Evolutionary conservation across 2,113 vertebrate genomes (phyloP), one percentile per base, ranked within the genome.

Genomic region (Epinephelus fuscoguttatus): DNA sequence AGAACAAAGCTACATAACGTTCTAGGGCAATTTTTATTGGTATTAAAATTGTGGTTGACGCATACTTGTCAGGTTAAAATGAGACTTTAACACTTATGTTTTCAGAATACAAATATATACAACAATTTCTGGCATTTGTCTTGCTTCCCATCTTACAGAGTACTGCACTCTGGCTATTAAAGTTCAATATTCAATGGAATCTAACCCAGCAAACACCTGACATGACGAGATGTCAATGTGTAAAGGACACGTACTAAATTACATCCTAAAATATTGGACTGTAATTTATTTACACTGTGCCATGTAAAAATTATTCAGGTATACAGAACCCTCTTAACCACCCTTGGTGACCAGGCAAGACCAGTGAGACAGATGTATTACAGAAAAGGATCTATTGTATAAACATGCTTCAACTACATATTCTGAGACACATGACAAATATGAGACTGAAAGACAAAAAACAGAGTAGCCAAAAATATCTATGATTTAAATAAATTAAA

Each of bases 401-500:
- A 84, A 75, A 90, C 92, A 91, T 92, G 90, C 89, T 89, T 89
- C 57, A 87, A 90, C 89, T 92, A 89, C 78, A 82, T 86, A 56
- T 70, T 82, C 76, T 85, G 84, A 91, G 92, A 89, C 90, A 94
- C 83, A 0, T 76, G 75, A 91, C 88, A 87, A 86, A 81, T 75
- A n/a, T 73, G 82, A 74, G 82, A 80, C 45, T 75, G 60, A 90
- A 84, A 80, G 49, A 89, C 57, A 74, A 78, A 74, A 78, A 84
- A 82, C 40, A 79, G 57, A 78, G 66, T 87, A 81, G 72, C 81
- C 82, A 88, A 91, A 92, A 92, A 94, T 88, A 91, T 91, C 84
- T 76, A 88, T 91, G 91, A 93, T 90, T 94, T 92, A 93, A 94
- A 93, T 94, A 93, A 94, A 87, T 94, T 91, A 93, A 93, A 93